Conservation (phyloP, 53 echinoderm and acorn worm genomes). For the Apostichopus leukothele region DNA sequence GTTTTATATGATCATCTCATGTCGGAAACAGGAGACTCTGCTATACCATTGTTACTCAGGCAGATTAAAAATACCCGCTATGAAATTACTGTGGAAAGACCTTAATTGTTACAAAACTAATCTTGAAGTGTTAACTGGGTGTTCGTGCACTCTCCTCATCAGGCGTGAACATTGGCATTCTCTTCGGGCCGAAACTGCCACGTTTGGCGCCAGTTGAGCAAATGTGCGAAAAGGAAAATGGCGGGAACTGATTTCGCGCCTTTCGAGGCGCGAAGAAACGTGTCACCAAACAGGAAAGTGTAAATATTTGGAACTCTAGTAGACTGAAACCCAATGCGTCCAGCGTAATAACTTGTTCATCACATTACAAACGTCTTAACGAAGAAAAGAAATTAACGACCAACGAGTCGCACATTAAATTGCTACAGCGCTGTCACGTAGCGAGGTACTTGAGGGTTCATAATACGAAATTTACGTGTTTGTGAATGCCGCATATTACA, state of each 20-base stretch:
- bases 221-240: constrained; percentile 50
- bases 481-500: not conserved
- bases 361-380: constrained; percentile 33
- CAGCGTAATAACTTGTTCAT: constrained; percentile 47
- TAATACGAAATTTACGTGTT: not conserved
- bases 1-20: too few species aligned
- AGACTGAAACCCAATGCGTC: constrained; percentile 44
- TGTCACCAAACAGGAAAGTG: constrained; percentile 43
- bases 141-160: constrained; percentile 36
- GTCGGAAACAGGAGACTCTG: too few species aligned
- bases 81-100: not conserved
- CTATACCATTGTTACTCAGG: not conserved
- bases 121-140: constrained; percentile 43
- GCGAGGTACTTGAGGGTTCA: not conserved
- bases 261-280: constrained; percentile 46
- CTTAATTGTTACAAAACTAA: constrained; percentile 41
- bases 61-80: not conserved
- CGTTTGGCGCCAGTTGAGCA: constrained; percentile 50
- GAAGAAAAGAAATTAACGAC: constrained; percentile 20
- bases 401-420: not conserved
- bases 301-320: constrained; percentile 49
- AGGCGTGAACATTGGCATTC: constrained; percentile 43
- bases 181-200: constrained; percentile 48
- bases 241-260: constrained; percentile 50
- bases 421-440: not conserved